phyloP scores from a whole-genome alignment of 1,140 invertebrate genomes.

The Papilio polyxenes region DNA sequence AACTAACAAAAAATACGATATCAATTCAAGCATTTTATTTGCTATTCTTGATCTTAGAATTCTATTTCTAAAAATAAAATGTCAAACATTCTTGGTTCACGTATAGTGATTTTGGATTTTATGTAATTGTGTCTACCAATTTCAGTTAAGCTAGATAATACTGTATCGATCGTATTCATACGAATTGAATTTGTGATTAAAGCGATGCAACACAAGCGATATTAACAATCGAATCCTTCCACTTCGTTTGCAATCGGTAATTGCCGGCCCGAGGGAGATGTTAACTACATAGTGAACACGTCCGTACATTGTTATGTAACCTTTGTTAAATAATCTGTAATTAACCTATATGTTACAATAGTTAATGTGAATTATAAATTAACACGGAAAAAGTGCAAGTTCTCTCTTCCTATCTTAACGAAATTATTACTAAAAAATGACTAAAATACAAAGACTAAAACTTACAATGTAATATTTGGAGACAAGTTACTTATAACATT shows the following conservation, averaged over 20 bases:
- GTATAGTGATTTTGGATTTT: no score
- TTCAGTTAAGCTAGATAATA: not conserved
- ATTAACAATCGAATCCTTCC: slow-evolving; percentile 20
- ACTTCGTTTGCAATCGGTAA: not conserved
- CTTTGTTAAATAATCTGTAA: not conserved
- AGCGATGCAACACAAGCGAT: slow-evolving; percentile 1
- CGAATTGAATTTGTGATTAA: slow-evolving; percentile 8
- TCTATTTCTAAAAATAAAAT: no score
- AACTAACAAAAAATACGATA: not conserved
- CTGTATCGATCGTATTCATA: not conserved
- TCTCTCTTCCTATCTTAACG: not conserved
- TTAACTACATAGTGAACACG: not conserved
- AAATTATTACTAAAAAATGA: not conserved
- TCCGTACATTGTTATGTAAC: not conserved
- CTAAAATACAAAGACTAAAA: not conserved
- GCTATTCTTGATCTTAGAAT: not conserved
- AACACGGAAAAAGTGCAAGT: not conserved
- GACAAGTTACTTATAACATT: not conserved
- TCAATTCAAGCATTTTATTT: not conserved
- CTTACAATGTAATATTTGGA: not conserved
- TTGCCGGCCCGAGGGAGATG: slow-evolving; percentile 4
- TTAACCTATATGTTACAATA: not conserved
- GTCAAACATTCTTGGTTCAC: no score
- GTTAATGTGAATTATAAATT: not conserved
- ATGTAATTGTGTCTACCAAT: not conserved